Evolutionary conservation across 2,888 invertebrate genomes (phyloP).

Genomic region (Epinotia nisella): DNA sequence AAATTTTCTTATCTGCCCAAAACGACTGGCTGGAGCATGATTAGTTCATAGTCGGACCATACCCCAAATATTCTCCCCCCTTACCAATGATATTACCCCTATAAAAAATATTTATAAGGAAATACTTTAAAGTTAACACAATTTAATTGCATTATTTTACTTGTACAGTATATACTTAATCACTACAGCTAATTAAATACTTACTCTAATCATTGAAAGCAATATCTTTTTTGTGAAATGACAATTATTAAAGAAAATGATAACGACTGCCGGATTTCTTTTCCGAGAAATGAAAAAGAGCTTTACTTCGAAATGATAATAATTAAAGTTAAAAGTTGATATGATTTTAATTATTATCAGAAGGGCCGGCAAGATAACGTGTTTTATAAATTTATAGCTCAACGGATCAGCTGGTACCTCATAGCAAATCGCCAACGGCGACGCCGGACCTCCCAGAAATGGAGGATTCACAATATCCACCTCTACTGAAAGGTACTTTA

Average conservation of each 20-base stretch:
- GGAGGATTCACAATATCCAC: conserved; percentile 82
- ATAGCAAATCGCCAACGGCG: conserved; percentile 81
- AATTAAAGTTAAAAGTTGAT: neutral
- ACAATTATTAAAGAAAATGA: neutral
- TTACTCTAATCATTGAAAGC: neutral
- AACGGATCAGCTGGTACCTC: conserved; percentile 76
- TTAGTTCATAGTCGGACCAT: conserved; percentile 42
- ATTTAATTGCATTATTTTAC: conserved; percentile 4
- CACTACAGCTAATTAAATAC: no score
- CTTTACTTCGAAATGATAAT: neutral
- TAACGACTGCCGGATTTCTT: no score
- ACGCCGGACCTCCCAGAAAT: conserved; percentile 66
- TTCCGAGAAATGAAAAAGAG: neutral
- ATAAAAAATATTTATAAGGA: conserved; percentile 13
- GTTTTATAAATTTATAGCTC: conserved; percentile 62
- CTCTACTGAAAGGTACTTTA: conserved; percentile 77
- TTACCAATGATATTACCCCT: conserved; percentile 38
- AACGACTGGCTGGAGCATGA: conserved; percentile 63
- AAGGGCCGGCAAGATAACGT: conserved; percentile 3
- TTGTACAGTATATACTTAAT: no score
- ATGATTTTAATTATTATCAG: neutral
- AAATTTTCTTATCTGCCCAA: conserved; percentile 52
- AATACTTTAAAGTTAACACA: neutral
- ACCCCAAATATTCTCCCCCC: conserved; percentile 17
- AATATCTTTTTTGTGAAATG: neutral